phyloP scores from a whole-genome alignment of 2,797 vertebrate species.

The Takifugu ocellatus region DNA sequence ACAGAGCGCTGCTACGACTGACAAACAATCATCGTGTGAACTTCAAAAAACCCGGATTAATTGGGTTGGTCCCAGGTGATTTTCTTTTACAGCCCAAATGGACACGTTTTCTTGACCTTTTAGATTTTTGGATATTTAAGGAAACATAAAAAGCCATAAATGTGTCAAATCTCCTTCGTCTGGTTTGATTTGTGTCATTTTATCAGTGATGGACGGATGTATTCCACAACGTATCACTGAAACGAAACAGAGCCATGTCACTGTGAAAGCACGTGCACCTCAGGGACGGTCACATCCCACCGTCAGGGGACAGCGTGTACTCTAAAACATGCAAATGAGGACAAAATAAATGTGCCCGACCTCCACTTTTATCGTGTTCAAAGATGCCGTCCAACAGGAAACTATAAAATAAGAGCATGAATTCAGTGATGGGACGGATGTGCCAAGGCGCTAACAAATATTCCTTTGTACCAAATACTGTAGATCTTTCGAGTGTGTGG shows the following conservation, averaged over 20 bases:
- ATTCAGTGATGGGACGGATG: slow-evolving; percentile 30
- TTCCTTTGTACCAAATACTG: slow-evolving; percentile 44
- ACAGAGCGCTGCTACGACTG: slow-evolving; percentile 67
- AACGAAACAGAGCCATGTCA: slow-evolving; percentile 49
- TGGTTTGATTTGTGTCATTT: slow-evolving; percentile 10
- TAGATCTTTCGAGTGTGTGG: slow-evolving; percentile 22
- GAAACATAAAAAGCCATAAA: slow-evolving; percentile 46
- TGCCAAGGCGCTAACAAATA: slow-evolving; percentile 39
- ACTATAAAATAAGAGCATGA: slow-evolving; percentile 10
- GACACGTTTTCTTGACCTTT: slow-evolving; percentile 39
- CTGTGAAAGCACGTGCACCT: slow-evolving; percentile 58
- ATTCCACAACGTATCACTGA: slow-evolving; percentile 28
- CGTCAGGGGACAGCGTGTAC: slow-evolving; percentile 13
- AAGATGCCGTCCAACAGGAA: background rate
- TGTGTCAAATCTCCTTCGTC: slow-evolving; percentile 33
- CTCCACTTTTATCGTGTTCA: background rate
- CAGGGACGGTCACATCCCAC: slow-evolving; percentile 15
- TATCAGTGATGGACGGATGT: slow-evolving; percentile 22
- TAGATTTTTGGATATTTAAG: slow-evolving; percentile 20
- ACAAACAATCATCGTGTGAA: slow-evolving; percentile 67
- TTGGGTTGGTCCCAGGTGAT: slow-evolving; percentile 39
- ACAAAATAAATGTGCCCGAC: slow-evolving; percentile 26
- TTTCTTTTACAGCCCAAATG: slow-evolving; percentile 15
- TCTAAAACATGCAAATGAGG: slow-evolving; percentile 36
- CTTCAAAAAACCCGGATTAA: slow-evolving; percentile 64